Conservation (phyloP, 2,113 vertebrate species). For the Delphinapterus leucas region DNA sequence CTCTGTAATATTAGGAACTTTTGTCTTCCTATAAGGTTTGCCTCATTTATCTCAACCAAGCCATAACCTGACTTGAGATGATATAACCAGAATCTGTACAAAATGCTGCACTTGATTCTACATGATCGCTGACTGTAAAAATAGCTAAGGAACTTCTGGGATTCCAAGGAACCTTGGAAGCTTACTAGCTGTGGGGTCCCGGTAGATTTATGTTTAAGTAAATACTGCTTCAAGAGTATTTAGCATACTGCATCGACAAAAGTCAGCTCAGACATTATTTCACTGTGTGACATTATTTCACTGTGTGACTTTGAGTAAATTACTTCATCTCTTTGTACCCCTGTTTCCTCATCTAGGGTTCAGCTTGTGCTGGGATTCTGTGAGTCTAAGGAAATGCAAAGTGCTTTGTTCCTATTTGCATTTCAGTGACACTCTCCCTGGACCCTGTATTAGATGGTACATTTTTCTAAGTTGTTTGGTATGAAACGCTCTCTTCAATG, state of each 20-base stretch:
- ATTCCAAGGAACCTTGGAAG: neutral
- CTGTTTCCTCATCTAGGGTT: neutral
- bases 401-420: neutral
- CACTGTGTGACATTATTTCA: neutral
- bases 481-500: neutral
- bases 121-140: neutral
- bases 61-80: neutral
- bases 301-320: neutral
- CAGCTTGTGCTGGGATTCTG: neutral
- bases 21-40: neutral
- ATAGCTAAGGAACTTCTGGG: neutral
- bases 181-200: neutral
- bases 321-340: neutral
- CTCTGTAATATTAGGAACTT: neutral
- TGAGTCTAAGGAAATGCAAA: neutral
- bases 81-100: neutral
- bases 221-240: neutral
- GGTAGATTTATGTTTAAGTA: constrained; percentile 9
- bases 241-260: neutral
- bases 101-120: neutral
- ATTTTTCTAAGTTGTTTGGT: neutral
- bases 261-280: neutral
- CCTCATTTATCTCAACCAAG: neutral
- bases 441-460: neutral
- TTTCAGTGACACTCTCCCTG: neutral